These are phyloP conservation scores for Pomatorhinus ruficollis DNA, from an alignment of 2,113 vertebrate genomes.

Conservation along the genomic window DNA sequence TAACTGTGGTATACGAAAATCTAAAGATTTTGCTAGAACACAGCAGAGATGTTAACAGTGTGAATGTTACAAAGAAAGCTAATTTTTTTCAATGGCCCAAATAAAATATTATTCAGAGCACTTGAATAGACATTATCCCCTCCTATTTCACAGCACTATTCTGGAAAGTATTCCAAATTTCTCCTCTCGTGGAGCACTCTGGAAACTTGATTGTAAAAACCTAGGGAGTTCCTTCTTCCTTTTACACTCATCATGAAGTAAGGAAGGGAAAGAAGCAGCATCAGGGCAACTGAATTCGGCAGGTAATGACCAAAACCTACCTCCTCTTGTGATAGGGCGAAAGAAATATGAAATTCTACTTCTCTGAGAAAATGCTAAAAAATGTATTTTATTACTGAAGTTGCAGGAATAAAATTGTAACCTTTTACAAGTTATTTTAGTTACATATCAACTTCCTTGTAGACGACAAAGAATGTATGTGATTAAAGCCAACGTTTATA, in stretches of 20 bases:
- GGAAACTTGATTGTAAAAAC: slow-evolving; percentile 36
- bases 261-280: slow-evolving; percentile 27
- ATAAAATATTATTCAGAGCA: slow-evolving; percentile 38
- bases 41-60: background rate
- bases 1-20: background rate
- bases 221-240: slow-evolving; percentile 32
- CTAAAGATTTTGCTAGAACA: background rate
- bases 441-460: background rate
- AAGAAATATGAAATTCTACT: slow-evolving; percentile 15
- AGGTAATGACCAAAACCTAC: slow-evolving; percentile 6
- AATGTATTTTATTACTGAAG: slow-evolving; percentile 32
- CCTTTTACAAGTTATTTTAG: slow-evolving; percentile 47
- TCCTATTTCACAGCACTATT: slow-evolving; percentile 57
- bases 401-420: slow-evolving; percentile 38
- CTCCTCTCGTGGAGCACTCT: slow-evolving; percentile 39
- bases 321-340: background rate
- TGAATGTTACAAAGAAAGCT: slow-evolving; percentile 18
- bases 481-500: slow-evolving; percentile 29
- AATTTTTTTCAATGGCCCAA: background rate
- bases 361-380: slow-evolving; percentile 47
- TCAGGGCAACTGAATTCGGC: background rate
- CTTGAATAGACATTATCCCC: slow-evolving; percentile 55
- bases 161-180: slow-evolving; percentile 43
- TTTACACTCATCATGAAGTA: background rate
- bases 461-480: background rate